These are phyloP conservation scores for Anneissia japonica DNA, from an alignment of 35 echinoderm and acorn worm genomes.

Conservation along the genomic window DNA sequence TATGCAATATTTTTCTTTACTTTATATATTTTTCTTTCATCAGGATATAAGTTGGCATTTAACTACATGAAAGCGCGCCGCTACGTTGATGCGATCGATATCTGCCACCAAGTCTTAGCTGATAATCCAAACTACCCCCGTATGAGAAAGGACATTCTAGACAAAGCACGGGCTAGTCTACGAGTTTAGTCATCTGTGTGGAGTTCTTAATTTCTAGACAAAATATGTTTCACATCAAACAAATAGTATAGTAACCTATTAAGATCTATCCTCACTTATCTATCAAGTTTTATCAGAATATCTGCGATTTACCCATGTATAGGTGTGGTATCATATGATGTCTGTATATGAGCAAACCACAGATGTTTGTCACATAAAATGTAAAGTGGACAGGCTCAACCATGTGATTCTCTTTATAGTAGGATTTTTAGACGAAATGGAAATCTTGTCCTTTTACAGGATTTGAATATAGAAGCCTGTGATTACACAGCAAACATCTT, in stretches of 20 bases:
- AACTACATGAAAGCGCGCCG: conserved; percentile 96
- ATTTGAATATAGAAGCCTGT: too few relatives aligned
- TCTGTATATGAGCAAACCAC: neutral
- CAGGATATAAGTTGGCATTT: conserved; percentile 95
- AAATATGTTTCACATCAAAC: neutral
- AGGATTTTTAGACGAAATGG: too few relatives aligned
- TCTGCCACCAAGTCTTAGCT: conserved; percentile 81
- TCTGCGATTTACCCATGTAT: neutral
- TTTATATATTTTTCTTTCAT: neutral
- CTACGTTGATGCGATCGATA: conserved; percentile 90
- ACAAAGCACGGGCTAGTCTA: conserved; percentile 68
- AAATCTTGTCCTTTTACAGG: too few relatives aligned
- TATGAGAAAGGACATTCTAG: conserved; percentile 96
- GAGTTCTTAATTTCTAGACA: too few relatives aligned
- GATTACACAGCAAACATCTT: too few relatives aligned
- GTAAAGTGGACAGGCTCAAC: too few relatives aligned
- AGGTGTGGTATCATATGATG: too few relatives aligned
- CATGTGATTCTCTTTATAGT: too few relatives aligned
- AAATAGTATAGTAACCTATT: neutral
- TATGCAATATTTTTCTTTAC: too few relatives aligned
- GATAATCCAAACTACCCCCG: conserved; percentile 75
- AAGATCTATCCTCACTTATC: neutral
- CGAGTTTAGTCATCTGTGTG: conserved; percentile 19
- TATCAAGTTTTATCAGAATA: neutral
- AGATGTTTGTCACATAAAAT: too few relatives aligned